Percentiles rank a stretch among this genome's conserved stretches.
These are phyloP conservation scores for Laupala kohalensis DNA, from an alignment of 1,140 invertebrate genomes.

Conservation along the genomic window DNA sequence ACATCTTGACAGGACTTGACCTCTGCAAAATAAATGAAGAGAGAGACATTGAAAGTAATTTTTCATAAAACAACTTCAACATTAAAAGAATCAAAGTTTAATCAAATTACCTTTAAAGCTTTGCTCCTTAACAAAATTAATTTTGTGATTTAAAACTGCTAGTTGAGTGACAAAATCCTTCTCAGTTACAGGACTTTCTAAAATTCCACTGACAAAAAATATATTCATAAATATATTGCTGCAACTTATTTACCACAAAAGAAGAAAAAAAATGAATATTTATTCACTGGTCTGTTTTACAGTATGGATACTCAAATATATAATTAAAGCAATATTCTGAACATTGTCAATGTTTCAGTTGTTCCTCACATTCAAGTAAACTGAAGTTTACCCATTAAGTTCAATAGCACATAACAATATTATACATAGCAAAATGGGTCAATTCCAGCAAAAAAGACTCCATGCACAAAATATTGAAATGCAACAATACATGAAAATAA, in stretches of 20 bases:
- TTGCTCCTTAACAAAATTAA: conserved; percentile 94
- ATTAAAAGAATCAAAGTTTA: not conserved
- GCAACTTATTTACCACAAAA: conserved; percentile 2
- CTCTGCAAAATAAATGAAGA: not conserved
- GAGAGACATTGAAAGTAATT: not conserved
- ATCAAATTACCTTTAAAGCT: conserved; percentile 54
- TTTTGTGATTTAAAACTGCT: conserved; percentile 88
- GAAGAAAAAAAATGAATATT: no score
- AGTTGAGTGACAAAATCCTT: conserved; percentile 84
- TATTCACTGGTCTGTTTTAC: no score
- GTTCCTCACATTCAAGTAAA: no score
- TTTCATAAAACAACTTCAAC: not conserved
- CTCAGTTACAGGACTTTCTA: conserved; percentile 85
- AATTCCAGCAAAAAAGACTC: no score
- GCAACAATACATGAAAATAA: no score
- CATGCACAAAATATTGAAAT: no score
- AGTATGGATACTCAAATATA: no score
- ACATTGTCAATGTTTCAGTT: no score
- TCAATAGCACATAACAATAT: no score
- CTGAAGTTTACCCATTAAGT: no score
- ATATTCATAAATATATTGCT: conserved; percentile 10
- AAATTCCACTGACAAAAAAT: conserved; percentile 58
- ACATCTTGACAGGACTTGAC: conserved; percentile 54
- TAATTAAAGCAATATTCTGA: no score
- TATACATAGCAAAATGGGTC: no score